These are phyloP conservation scores for Odocoileus hemionus DNA, from an alignment of 2,113 vertebrate species.

Conservation along the genomic window DNA sequence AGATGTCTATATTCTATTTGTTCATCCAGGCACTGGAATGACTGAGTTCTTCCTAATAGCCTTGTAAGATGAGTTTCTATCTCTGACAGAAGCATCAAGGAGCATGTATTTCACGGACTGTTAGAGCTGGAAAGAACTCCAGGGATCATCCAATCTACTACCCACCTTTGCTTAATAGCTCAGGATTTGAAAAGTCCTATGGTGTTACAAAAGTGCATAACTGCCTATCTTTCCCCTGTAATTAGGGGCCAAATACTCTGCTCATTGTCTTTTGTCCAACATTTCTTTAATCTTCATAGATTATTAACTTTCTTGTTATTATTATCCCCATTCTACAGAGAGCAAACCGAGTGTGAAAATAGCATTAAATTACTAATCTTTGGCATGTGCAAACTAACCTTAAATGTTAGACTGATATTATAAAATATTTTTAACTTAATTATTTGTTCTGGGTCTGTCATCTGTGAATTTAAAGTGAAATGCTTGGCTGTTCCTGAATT, in stretches of 20 bases:
- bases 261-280: background rate
- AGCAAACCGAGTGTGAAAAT: background rate
- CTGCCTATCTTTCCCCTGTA: background rate
- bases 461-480: background rate
- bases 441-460: background rate
- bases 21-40: background rate
- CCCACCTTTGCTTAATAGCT: background rate
- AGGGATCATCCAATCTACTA: background rate
- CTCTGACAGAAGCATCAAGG: background rate
- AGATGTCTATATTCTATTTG: background rate
- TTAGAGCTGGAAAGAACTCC: background rate
- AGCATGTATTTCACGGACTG: background rate
- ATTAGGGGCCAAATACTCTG: background rate
- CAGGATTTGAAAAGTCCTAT: background rate
- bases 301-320: conserved; percentile 6
- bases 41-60: background rate
- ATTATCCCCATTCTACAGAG: background rate
- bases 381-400: background rate
- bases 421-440: background rate
- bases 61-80: background rate
- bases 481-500: background rate
- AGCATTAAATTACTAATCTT: background rate
- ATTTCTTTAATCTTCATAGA: conserved; percentile 26
- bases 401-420: background rate
- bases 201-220: background rate